Evolutionary conservation across 37 sponge, comb jelly and placozoan species (phyloP).

Genomic region (Agelas oroides): DNA sequence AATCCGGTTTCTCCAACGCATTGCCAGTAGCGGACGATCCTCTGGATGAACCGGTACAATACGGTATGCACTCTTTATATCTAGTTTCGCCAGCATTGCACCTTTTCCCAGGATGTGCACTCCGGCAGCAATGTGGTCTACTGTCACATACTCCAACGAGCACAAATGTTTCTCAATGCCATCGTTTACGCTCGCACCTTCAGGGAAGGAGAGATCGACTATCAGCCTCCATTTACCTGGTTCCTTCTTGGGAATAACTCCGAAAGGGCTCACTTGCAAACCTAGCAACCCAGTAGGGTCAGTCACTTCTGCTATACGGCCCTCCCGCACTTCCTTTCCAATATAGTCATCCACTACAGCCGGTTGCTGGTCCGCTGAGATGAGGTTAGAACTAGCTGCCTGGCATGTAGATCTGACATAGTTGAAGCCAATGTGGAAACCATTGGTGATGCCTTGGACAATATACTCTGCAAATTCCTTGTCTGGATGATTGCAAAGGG

Average conservation of each 20-base stretch:
- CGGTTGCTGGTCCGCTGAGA: neutral
- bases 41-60: neutral
- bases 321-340: neutral
- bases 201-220: slow-evolving; percentile 2
- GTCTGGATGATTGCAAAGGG: too few relatives aligned
- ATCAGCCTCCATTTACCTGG: slow-evolving; percentile 15
- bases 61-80: neutral
- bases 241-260: neutral
- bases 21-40: neutral
- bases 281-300: neutral
- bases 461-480: too few relatives aligned
- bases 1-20: neutral
- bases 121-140: slow-evolving; percentile 8
- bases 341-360: neutral
- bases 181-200: slow-evolving; percentile 7
- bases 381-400: too few relatives aligned
- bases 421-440: too few relatives aligned
- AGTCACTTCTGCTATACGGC: neutral
- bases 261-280: slow-evolving; percentile 11
- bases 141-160: slow-evolving; percentile 7
- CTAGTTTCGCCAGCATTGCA: neutral
- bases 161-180: slow-evolving; percentile 18
- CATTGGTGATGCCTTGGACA: too few relatives aligned
- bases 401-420: too few relatives aligned
- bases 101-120: neutral